phyloP scores from a whole-genome alignment of 1,140 invertebrate genomes.

The Drosophila chauvacae region DNA sequence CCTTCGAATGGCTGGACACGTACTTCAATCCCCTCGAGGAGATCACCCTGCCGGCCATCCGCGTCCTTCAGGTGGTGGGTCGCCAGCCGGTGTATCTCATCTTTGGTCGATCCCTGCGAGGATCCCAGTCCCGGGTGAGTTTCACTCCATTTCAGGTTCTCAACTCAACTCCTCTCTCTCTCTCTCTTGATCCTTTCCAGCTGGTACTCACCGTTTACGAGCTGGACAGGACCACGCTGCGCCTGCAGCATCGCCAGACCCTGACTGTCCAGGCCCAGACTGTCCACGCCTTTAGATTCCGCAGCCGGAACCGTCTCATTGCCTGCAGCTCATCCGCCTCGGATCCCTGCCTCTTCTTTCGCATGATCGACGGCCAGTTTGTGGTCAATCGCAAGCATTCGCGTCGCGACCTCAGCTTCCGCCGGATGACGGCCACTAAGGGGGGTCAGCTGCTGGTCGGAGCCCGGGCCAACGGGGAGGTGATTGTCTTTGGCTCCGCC shows the following conservation, averaged over 20 bases:
- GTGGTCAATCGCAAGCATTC: conserved; percentile 57
- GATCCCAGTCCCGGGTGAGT: conserved; percentile 60
- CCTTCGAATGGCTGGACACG: conserved; percentile 75
- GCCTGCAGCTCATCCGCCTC: conserved; percentile 45
- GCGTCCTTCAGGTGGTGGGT: conserved; percentile 61
- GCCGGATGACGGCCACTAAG: conserved; percentile 38
- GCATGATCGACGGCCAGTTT: conserved; percentile 73
- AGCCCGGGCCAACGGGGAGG: conserved; percentile 56
- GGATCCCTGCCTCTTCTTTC: conserved; percentile 47
- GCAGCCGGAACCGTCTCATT: conserved; percentile 59
- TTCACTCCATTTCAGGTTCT: no score
- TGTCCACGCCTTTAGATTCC: conserved; percentile 55
- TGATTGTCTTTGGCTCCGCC: conserved; percentile 64
- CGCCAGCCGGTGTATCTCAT: conserved; percentile 57
- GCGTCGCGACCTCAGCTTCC: conserved; percentile 48
- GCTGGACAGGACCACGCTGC: conserved; percentile 28
- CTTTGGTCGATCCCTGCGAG: conserved; percentile 51
- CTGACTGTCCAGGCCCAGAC: conserved; percentile 58
- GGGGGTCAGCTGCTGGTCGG: conserved; percentile 59
- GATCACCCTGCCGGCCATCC: conserved; percentile 58
- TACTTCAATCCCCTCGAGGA: conserved; percentile 78
- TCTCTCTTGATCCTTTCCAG: conserved; percentile 13
- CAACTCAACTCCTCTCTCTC: not conserved
- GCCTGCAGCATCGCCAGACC: conserved; percentile 55
- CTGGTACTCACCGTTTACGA: conserved; percentile 65